Conservation (phyloP, 1,140 invertebrate species). For the Diorhabda sublineata region DNA sequence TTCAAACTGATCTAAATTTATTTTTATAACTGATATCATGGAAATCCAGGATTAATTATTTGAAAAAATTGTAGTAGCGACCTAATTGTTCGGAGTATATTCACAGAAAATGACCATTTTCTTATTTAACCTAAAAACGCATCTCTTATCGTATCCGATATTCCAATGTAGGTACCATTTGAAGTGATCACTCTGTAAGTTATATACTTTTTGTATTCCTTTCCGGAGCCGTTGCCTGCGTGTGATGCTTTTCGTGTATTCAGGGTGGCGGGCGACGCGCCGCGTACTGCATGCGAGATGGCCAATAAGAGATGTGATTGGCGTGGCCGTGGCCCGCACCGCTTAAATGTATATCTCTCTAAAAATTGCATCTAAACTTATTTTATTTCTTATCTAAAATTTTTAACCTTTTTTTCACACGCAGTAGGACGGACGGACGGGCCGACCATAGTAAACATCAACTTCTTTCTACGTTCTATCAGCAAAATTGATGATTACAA, state of each 20-base stretch:
- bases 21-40: too few species aligned
- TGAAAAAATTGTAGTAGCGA: too few species aligned
- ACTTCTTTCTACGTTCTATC: slow-evolving; percentile 93
- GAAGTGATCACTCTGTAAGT: too few species aligned
- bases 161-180: too few species aligned
- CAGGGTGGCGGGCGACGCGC: slow-evolving; percentile 25
- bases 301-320: slow-evolving; percentile 44
- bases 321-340: slow-evolving; percentile 34
- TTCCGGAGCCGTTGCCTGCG: slow-evolving; percentile 24
- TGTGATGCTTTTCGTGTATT: slow-evolving; percentile 34
- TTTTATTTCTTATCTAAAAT: background rate
- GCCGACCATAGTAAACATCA: slow-evolving; percentile 79
- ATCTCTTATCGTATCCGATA: background rate
- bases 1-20: too few species aligned
- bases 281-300: slow-evolving; percentile 32
- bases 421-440: slow-evolving; percentile 60
- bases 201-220: background rate
- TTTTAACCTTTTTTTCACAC: slow-evolving; percentile 36
- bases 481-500: slow-evolving; percentile 98
- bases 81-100: too few species aligned
- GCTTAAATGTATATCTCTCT: slow-evolving; percentile 16
- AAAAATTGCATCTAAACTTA: slow-evolving; percentile 9
- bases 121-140: background rate
- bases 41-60: too few species aligned
- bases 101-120: too few species aligned